Base-by-base conservation (phyloP, 1,140 invertebrate genomes). In the Aphelenchoides avenae region DNA sequence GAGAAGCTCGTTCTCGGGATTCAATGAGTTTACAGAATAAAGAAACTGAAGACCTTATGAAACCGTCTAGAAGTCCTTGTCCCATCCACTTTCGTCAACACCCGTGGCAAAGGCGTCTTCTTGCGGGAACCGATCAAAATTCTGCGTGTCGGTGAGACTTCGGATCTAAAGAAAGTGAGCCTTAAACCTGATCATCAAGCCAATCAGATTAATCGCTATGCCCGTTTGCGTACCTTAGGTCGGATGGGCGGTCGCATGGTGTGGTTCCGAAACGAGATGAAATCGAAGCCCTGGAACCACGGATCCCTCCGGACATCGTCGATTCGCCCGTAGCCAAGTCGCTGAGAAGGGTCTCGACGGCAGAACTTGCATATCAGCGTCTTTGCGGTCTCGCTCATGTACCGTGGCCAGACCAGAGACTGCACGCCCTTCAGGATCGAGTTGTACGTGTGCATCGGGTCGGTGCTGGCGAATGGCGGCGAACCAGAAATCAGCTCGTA, bases 251-350 rank as follows among this genome's bases (percentile, higher is more conserved):
- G 89, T 43, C 86, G 86, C 15, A 98, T 80, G 0, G 88, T 89
- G 67, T 87, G 83, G 66, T 86, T 86, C 39, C 86, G 83, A 24
- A 99, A 81, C n/a, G 91, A 91, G 82, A 94, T 91, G 91, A 94
- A 99, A 78, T 98, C 95, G 79, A 98, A 98, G 30, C 92, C 92
- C 78, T 97, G 91, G 78, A 98, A 99, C 94, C 94, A 98, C 11
- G 48, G 43, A 53, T 75, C 70, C 37, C 53, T 46, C 9, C 72
- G 34, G 18, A 60, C 58, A 40, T 72, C 63, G 30, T 76, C 75
- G 30, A 75, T 66, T 13, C 71, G 41, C 11, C 65, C 71, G 44
- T 69, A 77, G 4, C 72, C 72, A 5, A 75, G 46, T 18, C 72
- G 70, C 40, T 77, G 71, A 5, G 71, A 56, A 6, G 73, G 51